Conservation (phyloP, 1,140 invertebrate species). For the Drosophila ercepeae region DNA sequence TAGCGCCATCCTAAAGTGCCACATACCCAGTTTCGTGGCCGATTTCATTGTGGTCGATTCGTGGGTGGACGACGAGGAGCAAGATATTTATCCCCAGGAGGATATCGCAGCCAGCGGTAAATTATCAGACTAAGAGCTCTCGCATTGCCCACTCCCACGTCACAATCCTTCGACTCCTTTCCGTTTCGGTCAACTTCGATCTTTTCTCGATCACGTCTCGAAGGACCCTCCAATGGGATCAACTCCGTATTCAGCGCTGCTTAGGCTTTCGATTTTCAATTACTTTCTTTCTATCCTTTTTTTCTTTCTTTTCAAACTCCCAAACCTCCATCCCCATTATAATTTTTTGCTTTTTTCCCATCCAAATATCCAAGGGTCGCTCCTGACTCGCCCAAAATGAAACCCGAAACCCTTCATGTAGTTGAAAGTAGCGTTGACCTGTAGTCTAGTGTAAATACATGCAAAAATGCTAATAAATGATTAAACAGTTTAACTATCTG, state of each 20-base stretch:
- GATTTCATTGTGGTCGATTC: conserved; percentile 93
- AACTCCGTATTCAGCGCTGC: conserved; percentile 58
- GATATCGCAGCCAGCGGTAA: conserved; percentile 84
- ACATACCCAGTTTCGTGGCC: conserved; percentile 95
- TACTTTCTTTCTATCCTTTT: conserved; percentile 35
- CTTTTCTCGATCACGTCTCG: conserved; percentile 22
- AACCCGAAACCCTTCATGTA: conserved; percentile 79
- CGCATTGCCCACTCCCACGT: conserved; percentile 32
- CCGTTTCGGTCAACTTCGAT: conserved; percentile 43
- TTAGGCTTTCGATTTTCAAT: conserved; percentile 57
- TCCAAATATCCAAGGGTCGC: conserved; percentile 84
- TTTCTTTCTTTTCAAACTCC: conserved; percentile 42
- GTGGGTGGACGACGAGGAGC: conserved; percentile 92
- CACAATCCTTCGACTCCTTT: conserved; percentile 37
- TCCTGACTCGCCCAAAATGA: conserved; percentile 85
- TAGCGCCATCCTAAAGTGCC: conserved; percentile 95
- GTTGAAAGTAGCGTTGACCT: conserved; percentile 76
- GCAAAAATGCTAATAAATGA: conserved; percentile 82
- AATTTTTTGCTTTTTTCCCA: conserved; percentile 56
- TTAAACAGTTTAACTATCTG: conserved; percentile 26
- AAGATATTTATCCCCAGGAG: conserved; percentile 87
- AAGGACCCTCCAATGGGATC: conserved; percentile 19
- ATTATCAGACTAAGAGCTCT: conserved; percentile 49
- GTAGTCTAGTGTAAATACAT: conserved; percentile 80
- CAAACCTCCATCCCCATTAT: conserved; percentile 19